Evolutionary conservation across 2,888 invertebrate species (phyloP), one percentile per base, ranked within the genome.

Genomic region (Chaetogeoica ovagalla): DNA sequence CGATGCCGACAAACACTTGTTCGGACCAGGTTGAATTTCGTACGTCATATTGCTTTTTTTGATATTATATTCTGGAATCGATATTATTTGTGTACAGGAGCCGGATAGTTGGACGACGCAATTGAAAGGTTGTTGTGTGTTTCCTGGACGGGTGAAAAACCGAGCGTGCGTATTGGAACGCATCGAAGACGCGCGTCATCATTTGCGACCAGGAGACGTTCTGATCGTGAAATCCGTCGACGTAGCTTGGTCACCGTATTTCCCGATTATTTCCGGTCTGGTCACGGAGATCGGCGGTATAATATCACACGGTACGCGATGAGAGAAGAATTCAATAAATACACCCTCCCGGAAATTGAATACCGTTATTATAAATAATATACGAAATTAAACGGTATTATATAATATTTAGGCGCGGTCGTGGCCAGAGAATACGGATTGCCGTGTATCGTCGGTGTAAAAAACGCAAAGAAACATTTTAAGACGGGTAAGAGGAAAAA

Each of bases 221-320:
- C 87, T 95, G 83, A 90, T 95, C 83, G 93, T 94, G 0, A 89
- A 89, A 83, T 90, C 90, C 63, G 94, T 94, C 0, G 94, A 95
- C 85, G 91, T 94, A 83, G 94, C 93, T 1, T 95, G 94, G 94
- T 91, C 92, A 3, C 94, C 94, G 0, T 94, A 94, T 87, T 95
- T 94, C 86, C 93, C 94, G 0, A 88, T 94, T 70, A 86, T 95
- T 23, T 87, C 90, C 0, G 95, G 94, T 13, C 89, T 94, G 70
- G 91, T 93, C 13, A 94, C 94, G 0, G 94, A 95, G 86, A 88
- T 94, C 0, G 94, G 94, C 0, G 94, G 94, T 48, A 88, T 94
- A 5, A 91, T 94, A 83, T 94, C 94, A 57, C 94, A 94, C 84
- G 94, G 93, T 92, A 86, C 84, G 39, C n/a, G 21, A 43, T 48